Evolutionary conservation across 2,797 vertebrate species (phyloP).

Genomic region (Acridotheres tristis): DNA sequence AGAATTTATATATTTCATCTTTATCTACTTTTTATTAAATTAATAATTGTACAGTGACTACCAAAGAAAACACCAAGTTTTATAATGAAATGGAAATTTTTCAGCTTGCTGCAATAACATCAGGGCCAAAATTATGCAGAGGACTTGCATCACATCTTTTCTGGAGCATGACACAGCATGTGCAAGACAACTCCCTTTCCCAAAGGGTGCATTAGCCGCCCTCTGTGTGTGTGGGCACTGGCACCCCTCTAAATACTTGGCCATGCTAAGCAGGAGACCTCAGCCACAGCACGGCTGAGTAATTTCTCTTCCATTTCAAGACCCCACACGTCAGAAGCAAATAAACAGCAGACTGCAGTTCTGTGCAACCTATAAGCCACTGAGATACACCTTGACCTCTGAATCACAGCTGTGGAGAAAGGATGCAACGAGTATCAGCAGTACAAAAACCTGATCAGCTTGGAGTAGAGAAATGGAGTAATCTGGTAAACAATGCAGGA

Average conservation of each 20-base stretch:
- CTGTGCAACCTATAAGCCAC: not conserved
- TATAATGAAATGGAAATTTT: not conserved
- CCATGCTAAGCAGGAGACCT: not conserved
- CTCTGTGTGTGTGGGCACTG: not conserved
- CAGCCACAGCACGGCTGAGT: no score
- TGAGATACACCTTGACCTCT: not conserved
- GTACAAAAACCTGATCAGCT: not conserved
- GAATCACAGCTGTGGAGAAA: not conserved
- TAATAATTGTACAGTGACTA: rapidly evolving
- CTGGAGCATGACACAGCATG: not conserved
- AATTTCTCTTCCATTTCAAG: not conserved
- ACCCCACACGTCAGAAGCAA: not conserved
- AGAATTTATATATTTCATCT: not conserved
- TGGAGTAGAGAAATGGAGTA: not conserved
- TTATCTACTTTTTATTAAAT: not conserved
- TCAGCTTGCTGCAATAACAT: not conserved
- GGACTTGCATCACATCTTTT: not conserved
- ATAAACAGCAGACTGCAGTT: not conserved
- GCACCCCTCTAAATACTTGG: no score
- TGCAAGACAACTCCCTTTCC: not conserved
- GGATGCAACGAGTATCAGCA: no score
- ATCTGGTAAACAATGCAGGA: not conserved
- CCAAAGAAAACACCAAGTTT: not conserved
- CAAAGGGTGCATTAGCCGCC: not conserved
- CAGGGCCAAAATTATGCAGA: not conserved